Base-by-base conservation (phyloP, 2,888 invertebrate species). In the Sphaerophoria taeniata region DNA sequence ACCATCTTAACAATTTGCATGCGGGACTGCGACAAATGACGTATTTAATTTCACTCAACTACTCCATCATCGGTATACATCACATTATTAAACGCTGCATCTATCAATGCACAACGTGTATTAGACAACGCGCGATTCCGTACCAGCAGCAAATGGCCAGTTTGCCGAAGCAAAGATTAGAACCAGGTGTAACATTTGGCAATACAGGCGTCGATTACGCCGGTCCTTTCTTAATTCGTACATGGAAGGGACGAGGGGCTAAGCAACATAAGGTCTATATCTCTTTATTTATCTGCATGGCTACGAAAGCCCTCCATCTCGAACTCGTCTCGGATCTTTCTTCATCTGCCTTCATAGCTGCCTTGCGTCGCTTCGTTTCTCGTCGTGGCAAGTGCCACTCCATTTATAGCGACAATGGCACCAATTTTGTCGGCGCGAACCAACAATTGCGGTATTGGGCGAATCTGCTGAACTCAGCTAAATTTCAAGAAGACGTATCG, bases 351-450 rank as follows among this genome's bases (percentile, higher is more conserved):
- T 90, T 90, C 75, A 9, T 90, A 5, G 89, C 89, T 3, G 72
- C 88, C 3, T 81, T 89, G 24, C 80, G 87, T 2, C 79, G 90
- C 4, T 90, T 90, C 45, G 78, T 87, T 0, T 67, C 89, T 1
- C 67, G 86, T 47, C 71, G 84, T 11, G 87, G 87, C 2, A 87
- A 73, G 45, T 81, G 85, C 7, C 12, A 31, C 0, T 63, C 83
- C 2, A 78, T 87, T 0, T 81, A 67, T 31, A 79, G 76, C 3
- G 86, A 81, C 31, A 86, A 87, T 7, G 83, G 80, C 14, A 87
- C 79, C 16, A 84, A 87, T 70, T 87, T 88, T 55, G 60, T 88
- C 14, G 86, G 84, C 3, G 63, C 77, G 3, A 77, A 86, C 47
- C n/a, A 83, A 11, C 60, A 87, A 7, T 33, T 87, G 0, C 74